phyloP scores from a whole-genome alignment of 2,888 invertebrate species.

The Onchidella celtica region DNA sequence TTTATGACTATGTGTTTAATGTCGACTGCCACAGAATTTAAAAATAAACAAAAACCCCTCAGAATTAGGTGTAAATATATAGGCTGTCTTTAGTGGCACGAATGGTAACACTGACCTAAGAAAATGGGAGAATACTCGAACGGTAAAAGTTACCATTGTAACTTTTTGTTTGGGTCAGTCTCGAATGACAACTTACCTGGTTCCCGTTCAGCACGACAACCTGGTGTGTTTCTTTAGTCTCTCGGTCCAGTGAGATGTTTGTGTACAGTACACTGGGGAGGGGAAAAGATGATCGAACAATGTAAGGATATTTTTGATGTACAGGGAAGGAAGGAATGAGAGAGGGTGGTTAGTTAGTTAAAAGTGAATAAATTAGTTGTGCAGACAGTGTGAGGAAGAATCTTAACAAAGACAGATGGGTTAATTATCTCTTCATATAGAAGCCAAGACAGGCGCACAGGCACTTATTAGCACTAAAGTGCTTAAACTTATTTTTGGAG shows the following conservation, averaged over 20 bases:
- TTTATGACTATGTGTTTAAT: neutral
- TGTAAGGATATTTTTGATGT: neutral
- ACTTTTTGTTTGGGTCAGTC: too few species aligned
- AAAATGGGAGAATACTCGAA: too few species aligned
- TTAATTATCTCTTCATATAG: too few species aligned
- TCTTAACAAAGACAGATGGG: too few species aligned
- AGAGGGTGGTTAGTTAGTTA: neutral
- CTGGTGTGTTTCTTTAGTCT: neutral
- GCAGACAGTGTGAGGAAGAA: too few species aligned
- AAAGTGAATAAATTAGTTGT: neutral
- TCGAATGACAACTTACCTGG: too few species aligned
- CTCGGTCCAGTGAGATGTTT: constrained; percentile 5
- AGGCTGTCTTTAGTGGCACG: too few species aligned
- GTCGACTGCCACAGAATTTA: neutral
- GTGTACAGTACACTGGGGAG: constrained; percentile 7
- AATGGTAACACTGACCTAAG: too few species aligned
- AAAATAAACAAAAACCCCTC: neutral
- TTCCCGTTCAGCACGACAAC: neutral
- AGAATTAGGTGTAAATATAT: neutral
- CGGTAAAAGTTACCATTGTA: too few species aligned
- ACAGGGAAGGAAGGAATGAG: neutral
- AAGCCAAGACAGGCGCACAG: too few species aligned
- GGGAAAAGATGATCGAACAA: neutral
- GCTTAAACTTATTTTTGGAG: too few species aligned
- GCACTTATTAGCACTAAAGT: too few species aligned